A percentile compares a stretch with the other conserved stretches of the same genome.
phyloP scores from a whole-genome alignment of 2,888 invertebrate species.

The Malacosoma neustria region DNA sequence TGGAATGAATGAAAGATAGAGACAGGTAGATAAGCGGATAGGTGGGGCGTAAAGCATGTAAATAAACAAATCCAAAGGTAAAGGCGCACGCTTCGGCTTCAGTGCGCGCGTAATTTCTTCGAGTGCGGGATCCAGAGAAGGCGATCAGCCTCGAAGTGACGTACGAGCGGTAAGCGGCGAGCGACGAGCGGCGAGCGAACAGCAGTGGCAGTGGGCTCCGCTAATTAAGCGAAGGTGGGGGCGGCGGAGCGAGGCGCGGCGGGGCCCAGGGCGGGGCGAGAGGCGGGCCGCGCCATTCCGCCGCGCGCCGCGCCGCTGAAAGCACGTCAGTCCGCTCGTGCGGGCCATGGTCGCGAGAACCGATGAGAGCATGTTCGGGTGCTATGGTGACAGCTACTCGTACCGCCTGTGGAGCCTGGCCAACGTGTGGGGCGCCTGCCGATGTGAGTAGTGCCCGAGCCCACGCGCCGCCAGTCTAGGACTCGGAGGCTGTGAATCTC shows the following conservation, averaged over 20 bases:
- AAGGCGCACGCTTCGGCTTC: constrained; percentile 4
- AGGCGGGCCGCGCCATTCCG: constrained; percentile 59
- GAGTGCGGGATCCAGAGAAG: background rate
- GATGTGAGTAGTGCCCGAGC: constrained; percentile 77
- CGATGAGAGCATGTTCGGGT: constrained; percentile 84
- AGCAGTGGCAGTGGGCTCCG: constrained; percentile 39
- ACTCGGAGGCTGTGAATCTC: constrained; percentile 47
- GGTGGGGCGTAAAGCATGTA: constrained; percentile 50
- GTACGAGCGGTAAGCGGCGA: constrained; percentile 13
- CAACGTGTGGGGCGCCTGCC: constrained; percentile 84
- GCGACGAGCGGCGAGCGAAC: constrained; percentile 17
- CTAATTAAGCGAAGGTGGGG: constrained; percentile 65
- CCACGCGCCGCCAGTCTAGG: constrained; percentile 28
- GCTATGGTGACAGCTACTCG: constrained; percentile 83
- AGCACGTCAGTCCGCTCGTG: constrained; percentile 64
- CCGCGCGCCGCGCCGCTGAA: constrained; percentile 63
- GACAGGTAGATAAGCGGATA: constrained; percentile 48
- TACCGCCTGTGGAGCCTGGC: constrained; percentile 85
- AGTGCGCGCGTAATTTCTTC: background rate
- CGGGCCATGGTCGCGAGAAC: constrained; percentile 89
- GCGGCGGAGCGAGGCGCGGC: constrained; percentile 22
- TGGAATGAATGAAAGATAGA: constrained; percentile 54
- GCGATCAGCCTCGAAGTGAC: constrained; percentile 10
- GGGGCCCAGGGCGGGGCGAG: constrained; percentile 35
- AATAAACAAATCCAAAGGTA: constrained; percentile 33